Percentiles rank a stretch among this genome's conserved stretches.
Conservation (phyloP, 2,113 vertebrate species). For the Brachirus orientalis region DNA sequence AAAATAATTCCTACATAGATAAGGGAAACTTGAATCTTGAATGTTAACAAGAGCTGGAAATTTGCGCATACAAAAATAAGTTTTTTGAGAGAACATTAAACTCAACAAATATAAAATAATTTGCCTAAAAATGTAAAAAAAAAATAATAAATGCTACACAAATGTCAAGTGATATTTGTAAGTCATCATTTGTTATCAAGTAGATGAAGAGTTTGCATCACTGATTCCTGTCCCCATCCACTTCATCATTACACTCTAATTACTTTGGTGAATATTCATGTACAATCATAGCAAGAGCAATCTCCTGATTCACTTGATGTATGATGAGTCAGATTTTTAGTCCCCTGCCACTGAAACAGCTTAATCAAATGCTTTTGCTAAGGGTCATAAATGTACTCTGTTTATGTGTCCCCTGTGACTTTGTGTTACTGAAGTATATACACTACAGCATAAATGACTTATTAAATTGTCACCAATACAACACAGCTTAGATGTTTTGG, state of each 20-base stretch:
- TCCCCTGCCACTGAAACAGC: slow-evolving; percentile 44
- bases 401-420: slow-evolving; percentile 38
- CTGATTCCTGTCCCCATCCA: slow-evolving; percentile 15
- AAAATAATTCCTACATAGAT: neutral
- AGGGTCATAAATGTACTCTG: slow-evolving; percentile 59
- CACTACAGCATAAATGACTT: slow-evolving; percentile 54
- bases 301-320: slow-evolving; percentile 37
- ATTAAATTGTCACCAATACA: slow-evolving; percentile 61
- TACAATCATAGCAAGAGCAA: slow-evolving; percentile 40
- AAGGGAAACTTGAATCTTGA: neutral
- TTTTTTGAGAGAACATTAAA: neutral
- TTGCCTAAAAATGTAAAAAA: neutral
- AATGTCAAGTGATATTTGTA: slow-evolving; percentile 3
- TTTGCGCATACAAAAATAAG: no score
- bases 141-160: no score
- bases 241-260: slow-evolving; percentile 28
- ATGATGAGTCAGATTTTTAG: slow-evolving; percentile 53
- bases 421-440: slow-evolving; percentile 61
- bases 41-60: neutral
- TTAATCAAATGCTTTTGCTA: slow-evolving; percentile 65
- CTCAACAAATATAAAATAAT: slow-evolving; percentile 1
- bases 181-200: slow-evolving; percentile 14
- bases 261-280: slow-evolving; percentile 53
- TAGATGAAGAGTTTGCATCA: slow-evolving; percentile 12
- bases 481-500: slow-evolving; percentile 27